Conservation (phyloP, 1,140 invertebrate species). For the Argopecten irradians region DNA sequence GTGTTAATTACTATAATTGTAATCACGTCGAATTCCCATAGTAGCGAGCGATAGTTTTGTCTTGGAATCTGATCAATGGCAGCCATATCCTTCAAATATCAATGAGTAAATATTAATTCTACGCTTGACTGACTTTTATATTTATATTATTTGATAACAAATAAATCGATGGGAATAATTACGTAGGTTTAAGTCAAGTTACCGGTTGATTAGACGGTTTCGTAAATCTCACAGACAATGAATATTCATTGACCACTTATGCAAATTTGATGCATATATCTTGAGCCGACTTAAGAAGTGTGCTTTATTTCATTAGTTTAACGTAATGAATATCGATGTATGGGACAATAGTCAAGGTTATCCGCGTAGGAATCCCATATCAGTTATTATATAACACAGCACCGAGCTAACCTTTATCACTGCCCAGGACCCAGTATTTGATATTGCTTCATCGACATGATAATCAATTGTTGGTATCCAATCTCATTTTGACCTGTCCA, state of each 20-base stretch:
- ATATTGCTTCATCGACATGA: too few species aligned
- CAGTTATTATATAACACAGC: too few species aligned
- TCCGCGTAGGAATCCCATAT: background rate
- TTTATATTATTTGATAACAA: background rate
- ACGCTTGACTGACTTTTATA: background rate
- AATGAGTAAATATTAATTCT: background rate
- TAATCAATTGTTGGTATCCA: too few species aligned
- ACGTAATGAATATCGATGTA: background rate
- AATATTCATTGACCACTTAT: slow-evolving; percentile 12
- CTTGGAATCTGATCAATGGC: background rate
- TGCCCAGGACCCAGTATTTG: too few species aligned
- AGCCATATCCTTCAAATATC: background rate
- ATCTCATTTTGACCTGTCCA: too few species aligned
- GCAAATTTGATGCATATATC: background rate
- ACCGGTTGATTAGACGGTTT: background rate
- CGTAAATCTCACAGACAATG: background rate
- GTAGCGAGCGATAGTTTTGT: background rate
- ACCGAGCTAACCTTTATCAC: too few species aligned
- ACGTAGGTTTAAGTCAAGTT: background rate
- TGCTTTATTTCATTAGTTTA: background rate
- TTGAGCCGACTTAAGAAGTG: background rate
- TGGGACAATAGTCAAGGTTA: background rate
- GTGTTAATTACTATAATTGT: background rate
- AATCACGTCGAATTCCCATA: background rate
- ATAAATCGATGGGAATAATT: background rate